Conservation (phyloP, 1,140 invertebrate species). For the Solenopsis fugax region DNA sequence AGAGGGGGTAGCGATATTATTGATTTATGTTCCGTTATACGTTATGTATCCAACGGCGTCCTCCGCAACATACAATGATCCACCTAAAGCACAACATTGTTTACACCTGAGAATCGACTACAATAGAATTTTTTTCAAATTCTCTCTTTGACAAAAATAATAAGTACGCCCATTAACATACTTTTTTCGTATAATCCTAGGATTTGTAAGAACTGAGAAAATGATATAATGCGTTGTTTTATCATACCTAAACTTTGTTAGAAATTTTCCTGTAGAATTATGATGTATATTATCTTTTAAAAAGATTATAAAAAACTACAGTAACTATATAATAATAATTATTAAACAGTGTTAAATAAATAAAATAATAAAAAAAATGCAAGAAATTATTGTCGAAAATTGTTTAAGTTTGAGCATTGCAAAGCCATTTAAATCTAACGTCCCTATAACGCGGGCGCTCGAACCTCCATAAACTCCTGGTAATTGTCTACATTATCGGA, state of each 20-base stretch:
- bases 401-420: not conserved
- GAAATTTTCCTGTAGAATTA: not conserved
- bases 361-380: not conserved
- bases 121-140: slow-evolving; percentile 8
- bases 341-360: not conserved
- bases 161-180: not conserved
- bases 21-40: slow-evolving; percentile 85
- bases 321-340: not conserved
- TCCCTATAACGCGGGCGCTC: not conserved
- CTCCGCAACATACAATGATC: slow-evolving; percentile 79
- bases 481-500: slow-evolving; percentile 61
- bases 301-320: not conserved
- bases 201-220: not conserved
- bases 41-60: slow-evolving; percentile 82
- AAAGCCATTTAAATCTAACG: not conserved
- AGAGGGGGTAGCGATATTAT: slow-evolving; percentile 83
- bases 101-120: slow-evolving; percentile 37
- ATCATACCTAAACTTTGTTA: not conserved
- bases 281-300: not conserved
- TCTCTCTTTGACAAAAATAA: not conserved
- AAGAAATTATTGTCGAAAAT: not conserved
- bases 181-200: not conserved
- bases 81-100: slow-evolving; percentile 71
- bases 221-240: not conserved
- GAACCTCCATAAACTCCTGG: slow-evolving; percentile 28